A percentile compares a stretch with the other conserved stretches of the same genome.
Evolutionary conservation across 2,113 vertebrate genomes (phyloP).

Genomic region (Myrmophylax atrothorax): DNA sequence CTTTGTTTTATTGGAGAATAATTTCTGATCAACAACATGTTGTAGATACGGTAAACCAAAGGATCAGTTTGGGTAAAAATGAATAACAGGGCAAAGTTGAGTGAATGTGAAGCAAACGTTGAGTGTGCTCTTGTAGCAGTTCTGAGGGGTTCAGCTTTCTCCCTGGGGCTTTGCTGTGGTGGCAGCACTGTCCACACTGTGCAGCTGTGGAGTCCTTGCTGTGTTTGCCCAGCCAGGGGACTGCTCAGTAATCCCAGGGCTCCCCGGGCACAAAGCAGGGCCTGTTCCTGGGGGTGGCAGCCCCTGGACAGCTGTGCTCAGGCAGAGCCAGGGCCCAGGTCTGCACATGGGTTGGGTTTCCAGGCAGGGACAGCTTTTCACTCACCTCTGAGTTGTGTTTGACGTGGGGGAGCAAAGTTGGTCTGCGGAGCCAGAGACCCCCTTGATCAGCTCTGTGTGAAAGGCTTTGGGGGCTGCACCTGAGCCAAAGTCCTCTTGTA

Average conservation of each 20-base stretch:
- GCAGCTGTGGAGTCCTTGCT: not conserved
- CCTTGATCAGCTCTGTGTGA: not conserved
- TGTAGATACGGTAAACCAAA: not conserved
- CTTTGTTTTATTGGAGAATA: not conserved
- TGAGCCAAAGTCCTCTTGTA: not conserved
- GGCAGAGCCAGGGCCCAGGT: not conserved
- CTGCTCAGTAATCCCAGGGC: not conserved
- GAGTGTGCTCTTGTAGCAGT: not conserved
- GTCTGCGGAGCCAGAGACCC: not conserved
- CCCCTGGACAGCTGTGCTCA: not conserved
- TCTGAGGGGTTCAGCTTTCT: not conserved
- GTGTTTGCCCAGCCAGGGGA: not conserved
- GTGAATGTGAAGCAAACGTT: not conserved
- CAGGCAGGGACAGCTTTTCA: not conserved
- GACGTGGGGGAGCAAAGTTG: not conserved
- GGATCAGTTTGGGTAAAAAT: not conserved
- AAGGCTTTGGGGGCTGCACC: not conserved
- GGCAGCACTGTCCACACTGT: not conserved
- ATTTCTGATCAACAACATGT: not conserved
- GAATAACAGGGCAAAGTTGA: not conserved
- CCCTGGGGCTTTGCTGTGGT: not conserved
- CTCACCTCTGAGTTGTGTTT: not conserved
- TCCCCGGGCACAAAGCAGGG: not conserved
- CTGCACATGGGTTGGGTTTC: not conserved
- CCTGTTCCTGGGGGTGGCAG: constrained; percentile 22